Evolutionary conservation across 1,140 invertebrate genomes (phyloP).

Genomic region (Acromyrmex heyeri): DNA sequence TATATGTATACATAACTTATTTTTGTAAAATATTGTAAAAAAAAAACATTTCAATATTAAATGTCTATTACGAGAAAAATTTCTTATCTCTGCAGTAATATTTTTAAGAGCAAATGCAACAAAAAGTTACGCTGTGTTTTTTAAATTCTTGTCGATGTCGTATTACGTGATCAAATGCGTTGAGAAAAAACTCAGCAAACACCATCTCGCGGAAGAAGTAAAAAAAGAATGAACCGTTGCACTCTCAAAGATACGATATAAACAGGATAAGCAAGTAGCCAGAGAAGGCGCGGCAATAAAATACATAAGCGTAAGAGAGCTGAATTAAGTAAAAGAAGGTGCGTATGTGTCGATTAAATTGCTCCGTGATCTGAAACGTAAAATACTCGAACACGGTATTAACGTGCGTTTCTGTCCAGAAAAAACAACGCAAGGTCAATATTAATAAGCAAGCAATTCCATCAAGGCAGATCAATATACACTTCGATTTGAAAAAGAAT

Average conservation of each 20-base stretch:
- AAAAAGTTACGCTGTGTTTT: background rate
- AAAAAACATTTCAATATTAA: background rate
- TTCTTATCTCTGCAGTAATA: background rate
- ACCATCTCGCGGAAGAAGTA: background rate
- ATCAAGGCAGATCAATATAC: background rate
- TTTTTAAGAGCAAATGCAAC: background rate
- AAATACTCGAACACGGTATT: background rate
- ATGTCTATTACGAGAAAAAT: conserved; percentile 1
- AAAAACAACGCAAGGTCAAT: background rate
- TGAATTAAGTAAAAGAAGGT: conserved; percentile 27
- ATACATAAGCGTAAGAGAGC: conserved; percentile 24
- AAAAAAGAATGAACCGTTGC: conserved; percentile 2
- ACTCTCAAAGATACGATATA: conserved; percentile 22
- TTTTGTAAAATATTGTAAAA: background rate
- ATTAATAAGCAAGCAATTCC: background rate
- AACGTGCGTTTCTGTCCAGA: background rate
- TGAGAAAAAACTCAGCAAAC: background rate
- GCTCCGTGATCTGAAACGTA: conserved; percentile 7
- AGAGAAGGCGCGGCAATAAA: conserved; percentile 28
- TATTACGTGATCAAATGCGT: background rate
- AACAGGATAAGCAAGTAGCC: conserved; percentile 40
- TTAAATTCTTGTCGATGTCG: background rate
- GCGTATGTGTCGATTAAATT: conserved; percentile 13
- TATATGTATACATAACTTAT: background rate
- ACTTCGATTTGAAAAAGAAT: background rate